Evolutionary conservation across 2,888 invertebrate genomes (phyloP), one percentile per base, ranked within the genome.

Genomic region (Ganaspis brasiliensis): DNA sequence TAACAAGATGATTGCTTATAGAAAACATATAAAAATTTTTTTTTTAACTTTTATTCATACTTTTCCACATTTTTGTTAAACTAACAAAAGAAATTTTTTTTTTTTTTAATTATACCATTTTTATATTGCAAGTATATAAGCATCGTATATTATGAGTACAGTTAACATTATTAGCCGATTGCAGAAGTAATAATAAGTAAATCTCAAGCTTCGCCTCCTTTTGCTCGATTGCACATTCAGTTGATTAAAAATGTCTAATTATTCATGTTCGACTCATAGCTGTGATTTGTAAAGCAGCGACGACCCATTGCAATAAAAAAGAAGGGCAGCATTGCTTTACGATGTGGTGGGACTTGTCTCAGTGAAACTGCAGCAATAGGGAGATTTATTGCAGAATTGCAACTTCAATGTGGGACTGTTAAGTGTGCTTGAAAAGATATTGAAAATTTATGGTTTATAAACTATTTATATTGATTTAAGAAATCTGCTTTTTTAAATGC

Each of bases 201-300:
- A n/a, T 45, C 24, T 67, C n/a, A 10, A 14, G 45, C 67, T 67
- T 45, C 24, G n/a, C 45, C 26, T 67, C 45, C 67, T 67, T 67
- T 67, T 40, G 67, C 45, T 21, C 45, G 40, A 67, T 67, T 67
- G 24, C 45, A 26, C 45, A 67, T 67, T 40, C 67, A 21, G 67
- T 45, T 24, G 45, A 67, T 67, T 67, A 67, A 67, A 67, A 24
- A 67, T n/a, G 3, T 40, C 45, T 67, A 26, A 67, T 67, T 67
- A 67, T 67, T 67, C 67, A 67, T 67, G 67, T 45, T 67, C 8
- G 45, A 67, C 45, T 40, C 9, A 24, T 45, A 45, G 63, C 21
- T 63, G 63, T 21, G 40, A 63, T 63, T 63, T 63, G 63, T 63
- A 63, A 40, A 40, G 37, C 37, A 63, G 21, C 63, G 63, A 63